Base-by-base conservation (phyloP, 1,140 invertebrate genomes). In the Calliphora vicina region DNA sequence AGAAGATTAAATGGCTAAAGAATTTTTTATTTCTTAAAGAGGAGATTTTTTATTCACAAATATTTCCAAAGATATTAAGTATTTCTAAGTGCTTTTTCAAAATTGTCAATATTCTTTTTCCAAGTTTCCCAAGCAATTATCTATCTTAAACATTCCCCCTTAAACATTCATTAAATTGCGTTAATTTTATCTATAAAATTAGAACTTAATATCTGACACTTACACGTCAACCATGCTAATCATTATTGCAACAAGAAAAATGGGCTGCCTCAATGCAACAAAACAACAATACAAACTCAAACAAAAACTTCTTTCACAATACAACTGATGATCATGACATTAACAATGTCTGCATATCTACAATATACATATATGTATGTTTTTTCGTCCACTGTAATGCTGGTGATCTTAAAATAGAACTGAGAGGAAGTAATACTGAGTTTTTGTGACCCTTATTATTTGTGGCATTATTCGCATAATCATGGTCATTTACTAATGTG, bases 391-490 rank as follows among this genome's bases (percentile, higher is more conserved):
- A 35, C 35, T 20, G 27, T 35, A 42, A 76, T 76, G 73, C 72
- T 15, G 27, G 35, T 76, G 73, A 76, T 76, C 73, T 76, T 76
- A 76, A 76, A 76, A 76, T 57, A 61, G 78, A 80, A 80, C 42
- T 25, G 13, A 80, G 25, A 80, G 78, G 78, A 80, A 80, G 43
- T 80, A 50, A 80, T n/a, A 50, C 50, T 25, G 8, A 25, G 42
- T 80, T 80, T 61, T 80, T 80, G 78, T 80, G 42, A 80, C 35
- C 78, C 43, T 26, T 50, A 26, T 27, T 57, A 43, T 76, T 67
- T 57, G 50, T n/a, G 25, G 72, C 23, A 29, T 26, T 50, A 50
- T 80, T 80, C 78, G 78, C 43, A 80, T 57, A 81, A 61, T 81
- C 80, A 81, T 81, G 26, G 74, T 78, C 74, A 78, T 78, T 78